Base-by-base conservation (phyloP, 2,888 invertebrate species). In the Latrodectus elegans region DNA sequence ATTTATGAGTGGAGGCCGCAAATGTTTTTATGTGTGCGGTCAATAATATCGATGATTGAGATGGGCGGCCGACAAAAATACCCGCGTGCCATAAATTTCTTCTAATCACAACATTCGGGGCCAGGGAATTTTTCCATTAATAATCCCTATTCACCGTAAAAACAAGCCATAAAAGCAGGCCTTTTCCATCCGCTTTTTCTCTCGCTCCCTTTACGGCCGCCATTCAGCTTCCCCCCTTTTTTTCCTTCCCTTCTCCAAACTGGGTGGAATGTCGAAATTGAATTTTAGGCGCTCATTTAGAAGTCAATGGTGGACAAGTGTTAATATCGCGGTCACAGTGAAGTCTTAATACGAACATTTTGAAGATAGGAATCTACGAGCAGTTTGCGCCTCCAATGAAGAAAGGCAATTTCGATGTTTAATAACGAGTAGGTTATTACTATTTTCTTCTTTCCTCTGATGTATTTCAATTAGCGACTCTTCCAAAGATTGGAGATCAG, bases 21-120 rank as follows among this genome's bases (percentile, higher is more conserved):
- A 86, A 86, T 86, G 85, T 86, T 86, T 86, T 86, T 86, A 86
- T 86, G 85, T 76, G 85, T 80, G 80, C 85, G 85, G 85, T 86
- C 85, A 86, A 86, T 86, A 86, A 86, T 86, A 86, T 86, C 79
- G 85, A 86, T 86, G 85, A 86, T 80, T 86, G 85, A 75, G 85
- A 86, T 86, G 74, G 85, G 74, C 68, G 65, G 75, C 53, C 72
- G 78, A 78, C 73, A 80, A 86, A 86, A 86, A 86, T 86, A 78
- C 85, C 75, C 85, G 71, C 80, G 80, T 86, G 85, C 85, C 85
- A 86, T 86, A 86, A 86, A 86, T 86, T 86, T 86, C 85, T 80
- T 86, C 85, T 86, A 86, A 86, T 86, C 85, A 86, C 85, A 86
- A 86, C 85, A 80, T 80, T 86, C 80, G 79, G 71, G 71, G 70